These are phyloP conservation scores for Pampus argenteus DNA, from an alignment of 2,797 vertebrate species.

Conservation along the genomic window DNA sequence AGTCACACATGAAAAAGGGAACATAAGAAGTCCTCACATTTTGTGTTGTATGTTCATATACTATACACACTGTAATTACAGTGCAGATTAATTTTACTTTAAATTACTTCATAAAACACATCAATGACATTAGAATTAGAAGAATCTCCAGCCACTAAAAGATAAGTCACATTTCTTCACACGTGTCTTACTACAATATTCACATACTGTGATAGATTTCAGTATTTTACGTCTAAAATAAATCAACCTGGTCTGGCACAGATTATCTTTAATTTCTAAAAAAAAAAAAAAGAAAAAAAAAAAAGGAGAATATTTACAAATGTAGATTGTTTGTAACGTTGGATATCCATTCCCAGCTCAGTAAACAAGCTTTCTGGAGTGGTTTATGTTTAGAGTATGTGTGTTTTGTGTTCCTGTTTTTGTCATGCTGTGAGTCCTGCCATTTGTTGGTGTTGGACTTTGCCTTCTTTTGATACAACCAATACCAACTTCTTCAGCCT, in stretches of 20 bases:
- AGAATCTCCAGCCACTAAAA: no score
- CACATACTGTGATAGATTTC: background rate
- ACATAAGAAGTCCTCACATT: background rate
- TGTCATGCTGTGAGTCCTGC: constrained; percentile 43
- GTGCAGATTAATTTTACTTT: no score
- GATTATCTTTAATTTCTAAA: constrained; percentile 24
- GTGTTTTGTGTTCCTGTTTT: constrained; percentile 54
- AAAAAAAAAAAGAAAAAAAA: no score
- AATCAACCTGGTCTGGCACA: constrained; percentile 16
- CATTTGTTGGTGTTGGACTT: constrained; percentile 59
- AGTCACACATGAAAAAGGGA: background rate
- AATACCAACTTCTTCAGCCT: constrained; percentile 48
- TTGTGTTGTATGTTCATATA: background rate
- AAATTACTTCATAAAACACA: no score
- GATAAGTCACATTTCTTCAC: no score
- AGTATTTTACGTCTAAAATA: background rate
- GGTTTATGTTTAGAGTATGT: constrained; percentile 64
- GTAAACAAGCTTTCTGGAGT: constrained; percentile 62
- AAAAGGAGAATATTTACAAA: constrained; percentile 29
- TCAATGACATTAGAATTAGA: no score
- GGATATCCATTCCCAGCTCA: constrained; percentile 36
- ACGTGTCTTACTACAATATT: no score
- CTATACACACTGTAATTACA: no score
- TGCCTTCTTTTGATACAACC: constrained; percentile 38
- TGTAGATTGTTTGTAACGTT: constrained; percentile 14